phyloP scores from a whole-genome alignment of 2,888 invertebrate species.

The Erpobdella octoculata region DNA sequence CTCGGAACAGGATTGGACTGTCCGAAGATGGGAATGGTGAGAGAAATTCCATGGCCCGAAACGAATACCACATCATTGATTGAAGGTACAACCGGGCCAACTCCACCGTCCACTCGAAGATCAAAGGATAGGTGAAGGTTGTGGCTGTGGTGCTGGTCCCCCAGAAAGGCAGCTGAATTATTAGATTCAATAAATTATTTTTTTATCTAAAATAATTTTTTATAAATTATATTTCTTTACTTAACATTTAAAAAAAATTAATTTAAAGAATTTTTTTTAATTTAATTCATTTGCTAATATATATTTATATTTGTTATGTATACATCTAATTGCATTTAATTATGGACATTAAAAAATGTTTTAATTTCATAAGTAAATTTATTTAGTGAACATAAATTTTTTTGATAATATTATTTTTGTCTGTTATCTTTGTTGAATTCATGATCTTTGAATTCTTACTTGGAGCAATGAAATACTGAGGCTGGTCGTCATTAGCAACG shows the following conservation, averaged over 20 bases:
- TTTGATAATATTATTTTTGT: no score
- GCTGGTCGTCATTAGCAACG: conserved; percentile 62
- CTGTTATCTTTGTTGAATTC: background rate
- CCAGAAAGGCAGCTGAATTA: conserved; percentile 62
- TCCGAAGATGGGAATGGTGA: conserved; percentile 83
- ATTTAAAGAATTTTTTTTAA: no score
- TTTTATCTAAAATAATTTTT: background rate
- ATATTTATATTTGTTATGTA: no score
- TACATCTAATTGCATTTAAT: no score
- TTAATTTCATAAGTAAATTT: no score
- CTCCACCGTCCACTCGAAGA: conserved; percentile 73
- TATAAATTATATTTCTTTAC: no score
- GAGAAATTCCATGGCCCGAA: conserved; percentile 68
- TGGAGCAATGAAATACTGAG: conserved; percentile 83
- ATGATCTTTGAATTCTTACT: conserved; percentile 50
- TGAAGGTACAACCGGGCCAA: conserved; percentile 67
- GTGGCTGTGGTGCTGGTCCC: conserved; percentile 67
- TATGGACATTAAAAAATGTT: no score
- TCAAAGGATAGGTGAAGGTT: conserved; percentile 83
- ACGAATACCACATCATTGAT: conserved; percentile 81
- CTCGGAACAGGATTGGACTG: conserved; percentile 35
- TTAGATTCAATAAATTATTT: background rate
- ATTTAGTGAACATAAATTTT: no score
- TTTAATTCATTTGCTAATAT: no score
- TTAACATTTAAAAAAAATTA: no score